Evolutionary conservation across 2,888 invertebrate species (phyloP).

Genomic region (Coelopa pilipes): DNA sequence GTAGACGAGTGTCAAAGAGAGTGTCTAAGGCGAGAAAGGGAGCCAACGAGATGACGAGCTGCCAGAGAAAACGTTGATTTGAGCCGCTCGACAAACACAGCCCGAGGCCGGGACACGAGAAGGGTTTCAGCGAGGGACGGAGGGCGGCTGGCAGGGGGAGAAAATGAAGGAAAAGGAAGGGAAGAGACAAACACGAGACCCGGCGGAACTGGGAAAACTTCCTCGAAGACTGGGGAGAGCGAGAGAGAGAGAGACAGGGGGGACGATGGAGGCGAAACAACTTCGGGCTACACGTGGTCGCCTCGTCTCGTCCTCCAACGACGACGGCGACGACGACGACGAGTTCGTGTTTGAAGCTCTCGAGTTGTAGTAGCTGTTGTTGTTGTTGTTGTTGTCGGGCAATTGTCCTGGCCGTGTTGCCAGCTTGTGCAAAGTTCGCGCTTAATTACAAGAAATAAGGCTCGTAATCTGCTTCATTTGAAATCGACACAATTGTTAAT

Average conservation of each 20-base stretch:
- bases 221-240: not conserved
- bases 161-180: too few relatives aligned
- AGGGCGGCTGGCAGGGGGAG: too few relatives aligned
- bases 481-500: slow-evolving; percentile 29
- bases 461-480: slow-evolving; percentile 47
- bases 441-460: slow-evolving; percentile 51
- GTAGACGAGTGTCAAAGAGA: not conserved
- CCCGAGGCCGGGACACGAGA: not conserved
- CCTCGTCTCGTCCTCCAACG: not conserved
- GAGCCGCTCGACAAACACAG: slow-evolving; percentile 6
- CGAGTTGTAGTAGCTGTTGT: not conserved
- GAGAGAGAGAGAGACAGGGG: not conserved
- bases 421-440: slow-evolving; percentile 39
- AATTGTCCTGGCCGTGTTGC: not conserved
- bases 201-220: not conserved
- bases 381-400: not conserved
- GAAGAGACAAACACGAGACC: too few relatives aligned
- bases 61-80: slow-evolving; percentile 13
- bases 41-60: not conserved
- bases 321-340: too few relatives aligned
- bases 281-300: not conserved
- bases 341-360: not conserved
- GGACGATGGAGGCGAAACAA: not conserved
- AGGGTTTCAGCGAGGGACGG: too few relatives aligned
- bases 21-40: too few relatives aligned